Base-by-base conservation (phyloP, 2,888 invertebrate species). In the Andrena minutula region DNA sequence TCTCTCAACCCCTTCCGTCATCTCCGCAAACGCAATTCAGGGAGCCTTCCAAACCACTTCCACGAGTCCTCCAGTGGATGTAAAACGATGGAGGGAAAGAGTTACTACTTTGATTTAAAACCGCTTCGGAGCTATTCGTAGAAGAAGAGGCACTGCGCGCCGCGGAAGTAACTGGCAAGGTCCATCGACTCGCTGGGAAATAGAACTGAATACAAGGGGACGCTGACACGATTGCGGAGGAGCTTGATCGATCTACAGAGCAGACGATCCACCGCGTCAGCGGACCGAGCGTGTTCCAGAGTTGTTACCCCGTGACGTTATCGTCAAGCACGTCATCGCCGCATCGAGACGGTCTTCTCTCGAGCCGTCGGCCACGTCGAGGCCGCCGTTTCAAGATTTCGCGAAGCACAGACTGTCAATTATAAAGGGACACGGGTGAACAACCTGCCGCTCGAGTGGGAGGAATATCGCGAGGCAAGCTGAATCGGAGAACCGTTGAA, bases 291-390 rank as follows among this genome's bases (percentile, higher is more conserved):
- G 20, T n/a, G 63, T 47, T n/a, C 49, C 2, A 16, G 32, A n/a
- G n/a, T 79, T 32, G 69, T 65, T 71, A 76, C 64, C 70, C 16
- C n/a, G 2, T n/a, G 51, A 64, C 64, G 47, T 26, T 65, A 69
- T 73, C 73, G 20, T n/a, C 51, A 20, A 12, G 2, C 51, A 4
- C 7, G 16, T 61, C 53, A 20, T 12, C 12, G 8, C 5, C 2
- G 35, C 20, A 20, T 32, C n/a, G 60, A 56, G 56, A 26, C 41
- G 12, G n/a, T 41, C n/a, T 51, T 41, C 47, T 1, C 2, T 1
- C 41, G 16, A 5, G 23, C 26, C 23, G 2, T 16, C 47, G n/a
- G 23, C 28, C 7, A 35, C 26, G 32, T 5, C 3, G 10, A 53
- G 7, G 53, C 20, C 23, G 56, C 23, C 23, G 10, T n/a, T 32